phyloP scores from a whole-genome alignment of 2,113 vertebrate species.

The Colinus virginianus region DNA sequence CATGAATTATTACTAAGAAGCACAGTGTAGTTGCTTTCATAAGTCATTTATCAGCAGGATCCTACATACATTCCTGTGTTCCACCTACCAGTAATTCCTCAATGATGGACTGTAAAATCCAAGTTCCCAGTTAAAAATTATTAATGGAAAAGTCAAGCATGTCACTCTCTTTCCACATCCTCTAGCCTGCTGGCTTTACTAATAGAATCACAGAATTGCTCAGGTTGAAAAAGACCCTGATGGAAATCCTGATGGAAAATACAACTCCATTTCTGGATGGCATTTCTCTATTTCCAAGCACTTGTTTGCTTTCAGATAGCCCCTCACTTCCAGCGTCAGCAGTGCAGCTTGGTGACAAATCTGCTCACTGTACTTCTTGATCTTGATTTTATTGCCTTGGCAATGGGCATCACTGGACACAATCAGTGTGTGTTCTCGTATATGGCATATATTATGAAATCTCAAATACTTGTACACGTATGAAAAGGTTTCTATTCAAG shows the following conservation, averaged over 20 bases:
- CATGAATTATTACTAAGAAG: background rate
- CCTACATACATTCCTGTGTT: background rate
- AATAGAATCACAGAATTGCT: too few species aligned
- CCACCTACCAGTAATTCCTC: background rate
- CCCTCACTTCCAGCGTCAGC: background rate
- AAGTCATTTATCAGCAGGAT: background rate
- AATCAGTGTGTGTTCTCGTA: background rate
- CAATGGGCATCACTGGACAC: fast-evolving
- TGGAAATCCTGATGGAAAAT: fast-evolving
- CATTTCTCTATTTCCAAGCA: background rate
- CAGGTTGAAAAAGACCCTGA: too few species aligned
- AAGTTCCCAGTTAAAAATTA: background rate
- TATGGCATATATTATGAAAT: fast-evolving
- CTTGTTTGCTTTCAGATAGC: background rate
- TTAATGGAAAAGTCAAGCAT: fast-evolving
- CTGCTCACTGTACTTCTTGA: fast-evolving
- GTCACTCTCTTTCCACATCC: background rate
- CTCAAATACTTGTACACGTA: fast-evolving
- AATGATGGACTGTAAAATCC: background rate
- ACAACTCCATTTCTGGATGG: background rate
- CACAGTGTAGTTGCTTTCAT: background rate
- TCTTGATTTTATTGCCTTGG: background rate
- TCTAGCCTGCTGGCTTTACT: background rate
- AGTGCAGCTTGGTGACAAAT: background rate
- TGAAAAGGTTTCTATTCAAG: background rate